Conservation (phyloP, 2,113 vertebrate genomes). For the Stercorarius parasiticus region DNA sequence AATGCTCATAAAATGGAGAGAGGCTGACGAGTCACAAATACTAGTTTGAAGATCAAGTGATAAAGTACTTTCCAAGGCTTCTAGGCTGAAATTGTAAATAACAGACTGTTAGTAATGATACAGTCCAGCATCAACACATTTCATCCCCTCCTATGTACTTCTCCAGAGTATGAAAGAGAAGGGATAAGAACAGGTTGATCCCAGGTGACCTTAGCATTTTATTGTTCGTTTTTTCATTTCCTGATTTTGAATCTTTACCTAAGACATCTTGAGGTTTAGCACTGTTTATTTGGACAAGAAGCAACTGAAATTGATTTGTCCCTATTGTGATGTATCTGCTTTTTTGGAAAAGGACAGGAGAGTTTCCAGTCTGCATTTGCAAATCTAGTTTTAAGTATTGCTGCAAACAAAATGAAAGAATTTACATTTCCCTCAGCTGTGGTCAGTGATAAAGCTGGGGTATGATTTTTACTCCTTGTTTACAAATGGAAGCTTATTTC, state of each 20-base stretch:
- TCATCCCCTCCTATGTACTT: not conserved
- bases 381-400: conserved; percentile 6
- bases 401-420: conserved; percentile 14
- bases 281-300: not conserved
- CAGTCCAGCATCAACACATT: not conserved
- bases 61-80: not conserved
- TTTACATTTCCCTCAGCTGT: not conserved
- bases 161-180: not conserved
- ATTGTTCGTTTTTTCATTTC: conserved; percentile 40
- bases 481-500: conserved; percentile 1
- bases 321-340: not conserved
- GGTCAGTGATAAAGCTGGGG: not conserved
- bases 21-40: not conserved
- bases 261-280: conserved; percentile 4
- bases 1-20: not conserved
- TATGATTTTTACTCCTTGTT: not conserved
- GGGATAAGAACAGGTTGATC: conserved; percentile 7
- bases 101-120: not conserved
- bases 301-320: conserved; percentile 23
- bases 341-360: not conserved
- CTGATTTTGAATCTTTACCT: not conserved
- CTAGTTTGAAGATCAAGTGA: not conserved
- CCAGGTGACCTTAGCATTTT: conserved; percentile 28
- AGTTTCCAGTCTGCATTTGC: conserved; percentile 3
- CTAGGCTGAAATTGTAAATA: not conserved